Evolutionary conservation across 2,888 invertebrate species (phyloP), one percentile per base, ranked within the genome.

Genomic region (Chalcosyrphus nemorum): DNA sequence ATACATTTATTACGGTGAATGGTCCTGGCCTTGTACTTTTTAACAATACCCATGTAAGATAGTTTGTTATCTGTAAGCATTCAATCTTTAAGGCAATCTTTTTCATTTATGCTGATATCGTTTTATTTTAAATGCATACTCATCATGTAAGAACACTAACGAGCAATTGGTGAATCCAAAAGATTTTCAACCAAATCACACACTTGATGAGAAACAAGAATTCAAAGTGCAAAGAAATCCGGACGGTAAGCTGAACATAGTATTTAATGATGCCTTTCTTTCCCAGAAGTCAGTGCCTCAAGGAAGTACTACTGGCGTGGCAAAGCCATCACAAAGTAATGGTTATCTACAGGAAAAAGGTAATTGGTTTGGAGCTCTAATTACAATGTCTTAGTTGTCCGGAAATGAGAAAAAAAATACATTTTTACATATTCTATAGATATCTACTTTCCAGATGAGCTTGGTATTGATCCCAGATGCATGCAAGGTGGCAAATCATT

Each of bases 211-310:
- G 72, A 87, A 87, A 66, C 89, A 89, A 81, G 84, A 88, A 78
- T 90, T 91, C 86, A 91, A 90, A 89, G 90, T 91, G 86, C 90
- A 90, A 87, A 88, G 91, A 87, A 88, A 88, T 75, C 89, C 89
- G 77, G 89, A 91, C 85, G 90, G 90, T 86, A 90, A 89, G 88
- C 89, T 91, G 80, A 89, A 89, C 88, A 86, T 89, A 43, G 89
- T 91, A 87, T 90, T 89, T 89, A 90, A 91, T 87, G 88, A 91
- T 87, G 88, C 88, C 76, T 87, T 88, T 84, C 88, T 89, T 87
- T 89, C 89, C 72, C 89, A 89, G 88, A 86, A 63, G 68, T 70
- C 82, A 57, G 27, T 80, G 7, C 47, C 52, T 6, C 50, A 78
- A 35, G 24, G 50, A 56, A 68, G 61, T 61, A 43, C 38, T 2